phyloP scores from a whole-genome alignment of 1,140 invertebrate genomes.

The Euwallacea fornicatus region DNA sequence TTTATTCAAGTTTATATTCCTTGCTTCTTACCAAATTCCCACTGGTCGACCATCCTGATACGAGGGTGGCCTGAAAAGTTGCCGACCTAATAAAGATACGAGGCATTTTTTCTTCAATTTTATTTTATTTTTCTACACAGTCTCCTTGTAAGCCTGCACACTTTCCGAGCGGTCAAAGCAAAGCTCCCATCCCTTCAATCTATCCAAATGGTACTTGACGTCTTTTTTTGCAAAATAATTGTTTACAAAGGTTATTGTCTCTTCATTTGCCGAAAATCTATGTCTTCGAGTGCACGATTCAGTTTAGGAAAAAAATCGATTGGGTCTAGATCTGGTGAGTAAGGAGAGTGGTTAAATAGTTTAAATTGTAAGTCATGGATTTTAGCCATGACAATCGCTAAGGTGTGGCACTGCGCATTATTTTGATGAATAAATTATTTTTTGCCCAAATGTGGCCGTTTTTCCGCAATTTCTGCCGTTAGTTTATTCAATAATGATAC shows the following conservation, averaged over 20 bases:
- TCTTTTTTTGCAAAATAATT: constrained; percentile 42
- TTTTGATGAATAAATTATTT: constrained; percentile 42
- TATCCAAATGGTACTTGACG: constrained; percentile 34
- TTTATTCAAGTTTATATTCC: not conserved
- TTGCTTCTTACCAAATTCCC: too few relatives aligned
- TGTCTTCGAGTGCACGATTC: constrained; percentile 42
- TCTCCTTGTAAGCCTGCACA: constrained; percentile 41
- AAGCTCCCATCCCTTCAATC: constrained; percentile 36
- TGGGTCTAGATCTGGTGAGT: constrained; percentile 50
- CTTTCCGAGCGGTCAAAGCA: too few relatives aligned
- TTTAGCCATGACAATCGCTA: constrained; percentile 47
- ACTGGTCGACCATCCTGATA: not conserved
- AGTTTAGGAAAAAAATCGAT: constrained; percentile 31
- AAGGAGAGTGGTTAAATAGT: constrained; percentile 40
- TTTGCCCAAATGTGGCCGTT: constrained; percentile 41
- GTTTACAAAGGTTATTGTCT: constrained; percentile 35
- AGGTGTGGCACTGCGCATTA: constrained; percentile 43
- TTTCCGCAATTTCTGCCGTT: constrained; percentile 39
- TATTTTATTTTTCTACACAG: constrained; percentile 44
- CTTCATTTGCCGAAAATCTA: constrained; percentile 44
- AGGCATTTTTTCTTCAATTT: constrained; percentile 1
- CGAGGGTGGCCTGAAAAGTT: not conserved
- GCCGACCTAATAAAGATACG: not conserved
- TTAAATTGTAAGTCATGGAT: constrained; percentile 52
- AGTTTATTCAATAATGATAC: constrained; percentile 51